A percentile compares a stretch with the other conserved stretches of the same genome.
Evolutionary conservation across 1,140 invertebrate species (phyloP).

Genomic region (Maconellicoccus hirsutus): DNA sequence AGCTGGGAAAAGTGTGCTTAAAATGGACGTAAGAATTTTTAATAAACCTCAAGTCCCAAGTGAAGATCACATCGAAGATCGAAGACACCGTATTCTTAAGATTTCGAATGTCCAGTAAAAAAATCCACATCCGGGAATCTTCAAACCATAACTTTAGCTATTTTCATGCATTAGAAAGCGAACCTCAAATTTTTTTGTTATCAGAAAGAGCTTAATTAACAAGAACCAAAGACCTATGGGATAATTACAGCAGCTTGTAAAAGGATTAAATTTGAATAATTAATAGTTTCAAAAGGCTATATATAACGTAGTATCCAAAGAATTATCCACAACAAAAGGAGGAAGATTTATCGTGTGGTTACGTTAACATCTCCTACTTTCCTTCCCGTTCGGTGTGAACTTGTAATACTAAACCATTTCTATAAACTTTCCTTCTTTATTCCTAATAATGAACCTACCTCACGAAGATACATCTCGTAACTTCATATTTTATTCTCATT

Average conservation of each 20-base stretch:
- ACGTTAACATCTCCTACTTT: neutral
- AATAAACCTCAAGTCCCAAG: too few species aligned
- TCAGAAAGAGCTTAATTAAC: neutral
- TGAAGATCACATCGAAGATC: too few species aligned
- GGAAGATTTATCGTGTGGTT: conserved; percentile 16
- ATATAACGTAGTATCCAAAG: conserved; percentile 6
- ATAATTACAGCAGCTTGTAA: conserved; percentile 19
- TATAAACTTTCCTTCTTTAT: neutral
- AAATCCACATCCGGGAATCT: too few species aligned
- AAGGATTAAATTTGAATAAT: conserved; percentile 19
- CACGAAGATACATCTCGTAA: too few species aligned
- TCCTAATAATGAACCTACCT: neutral
- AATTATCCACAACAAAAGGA: conserved; percentile 17
- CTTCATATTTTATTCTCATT: too few species aligned
- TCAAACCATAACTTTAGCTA: too few species aligned
- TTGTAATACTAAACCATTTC: neutral
- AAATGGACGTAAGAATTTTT: too few species aligned
- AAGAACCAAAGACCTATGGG: neutral
- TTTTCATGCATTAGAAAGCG: too few species aligned
- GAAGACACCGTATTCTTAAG: too few species aligned
- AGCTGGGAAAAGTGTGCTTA: too few species aligned
- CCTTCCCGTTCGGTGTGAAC: neutral
- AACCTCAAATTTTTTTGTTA: neutral
- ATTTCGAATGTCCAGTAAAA: too few species aligned
- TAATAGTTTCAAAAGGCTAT: conserved; percentile 4